Base-by-base conservation (phyloP, 2,113 vertebrate species). In the Madoqua kirkii region DNA sequence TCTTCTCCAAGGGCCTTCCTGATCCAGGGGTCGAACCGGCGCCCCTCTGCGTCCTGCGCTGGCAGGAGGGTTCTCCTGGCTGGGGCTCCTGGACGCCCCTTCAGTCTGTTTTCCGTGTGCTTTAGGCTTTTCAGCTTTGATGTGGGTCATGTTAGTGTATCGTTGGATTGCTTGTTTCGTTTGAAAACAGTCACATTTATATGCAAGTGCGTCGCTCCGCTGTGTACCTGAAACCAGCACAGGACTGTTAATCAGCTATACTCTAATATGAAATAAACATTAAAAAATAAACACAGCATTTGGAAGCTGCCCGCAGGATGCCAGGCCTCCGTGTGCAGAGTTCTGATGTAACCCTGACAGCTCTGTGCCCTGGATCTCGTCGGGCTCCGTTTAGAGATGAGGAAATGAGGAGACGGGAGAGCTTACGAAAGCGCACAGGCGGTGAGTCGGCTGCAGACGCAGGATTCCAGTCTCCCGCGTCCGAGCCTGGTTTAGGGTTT, bases 101-200 rank as follows among this genome's bases (percentile, higher is more conserved):
- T 13, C 5, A 23, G 6, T 12, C 2, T 40, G 6, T 23, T 6
- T 74, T 6, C 1, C 1, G 0, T 13, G 67, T 0, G 3, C 19
- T 74, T 74, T 3, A 23, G 67, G n/a, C 10, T 23, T 23, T 3
- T 4, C 4, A 5, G 16, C 0, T 67, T 36, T 36, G 64, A 36
- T 3, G 16, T 19, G 64, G 5, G 17, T 36, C 64, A 21, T 36
- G 17, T 19, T 67, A 21, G 64, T 36, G 5, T 11, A 1, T 11
- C 4, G 4, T 19, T 36, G 64, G 33, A 19, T 10, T 67, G 64
- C 64, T 74, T 13, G 12, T 40, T 60, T 89, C 43, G 57, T 23
- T 87, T 85, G 60, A 79, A 92, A 85, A 79, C 14, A 92, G 59
- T 45, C 54, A 71, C 50, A 48, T 7, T 87, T 59, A 90, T 12